phyloP scores from a whole-genome alignment of 2,888 invertebrate species.

The Polyommatus iphigenia region DNA sequence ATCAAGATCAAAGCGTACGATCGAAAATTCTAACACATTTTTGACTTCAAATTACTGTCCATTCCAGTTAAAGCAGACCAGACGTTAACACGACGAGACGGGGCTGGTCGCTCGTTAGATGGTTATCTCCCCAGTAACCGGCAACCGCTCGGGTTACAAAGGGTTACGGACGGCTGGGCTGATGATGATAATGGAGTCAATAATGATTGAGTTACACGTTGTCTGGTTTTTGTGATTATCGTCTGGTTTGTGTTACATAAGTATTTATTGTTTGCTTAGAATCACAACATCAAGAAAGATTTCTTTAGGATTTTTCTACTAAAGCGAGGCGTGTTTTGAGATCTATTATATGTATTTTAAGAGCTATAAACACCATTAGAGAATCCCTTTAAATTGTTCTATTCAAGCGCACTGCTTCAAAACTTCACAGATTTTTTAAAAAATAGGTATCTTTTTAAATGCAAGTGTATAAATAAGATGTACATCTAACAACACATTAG shows the following conservation, averaged over 20 bases:
- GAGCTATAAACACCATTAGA: too few species aligned
- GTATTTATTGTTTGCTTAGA: too few species aligned
- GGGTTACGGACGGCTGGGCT: constrained; percentile 2
- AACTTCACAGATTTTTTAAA: too few species aligned
- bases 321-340: too few species aligned
- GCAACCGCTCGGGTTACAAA: constrained; percentile 2
- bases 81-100: constrained; percentile 3
- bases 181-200: not conserved
- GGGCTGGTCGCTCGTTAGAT: not conserved
- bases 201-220: constrained; percentile 1
- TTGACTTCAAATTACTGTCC: constrained; percentile 12
- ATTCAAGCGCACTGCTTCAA: too few species aligned
- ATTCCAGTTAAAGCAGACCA: not conserved
- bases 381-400: too few species aligned
- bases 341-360: too few species aligned
- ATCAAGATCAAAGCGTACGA: not conserved
- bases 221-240: not conserved
- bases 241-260: too few species aligned
- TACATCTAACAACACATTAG: not conserved
- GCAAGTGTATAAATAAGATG: not conserved
- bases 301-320: too few species aligned
- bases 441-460: not conserved
- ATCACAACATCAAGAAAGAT: too few species aligned
- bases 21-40: constrained; percentile 6
- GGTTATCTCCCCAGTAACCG: constrained; percentile 18